Percentiles rank a stretch among this genome's conserved stretches.
phyloP scores from a whole-genome alignment of 2,797 vertebrate species.

The Octomys mimax region DNA sequence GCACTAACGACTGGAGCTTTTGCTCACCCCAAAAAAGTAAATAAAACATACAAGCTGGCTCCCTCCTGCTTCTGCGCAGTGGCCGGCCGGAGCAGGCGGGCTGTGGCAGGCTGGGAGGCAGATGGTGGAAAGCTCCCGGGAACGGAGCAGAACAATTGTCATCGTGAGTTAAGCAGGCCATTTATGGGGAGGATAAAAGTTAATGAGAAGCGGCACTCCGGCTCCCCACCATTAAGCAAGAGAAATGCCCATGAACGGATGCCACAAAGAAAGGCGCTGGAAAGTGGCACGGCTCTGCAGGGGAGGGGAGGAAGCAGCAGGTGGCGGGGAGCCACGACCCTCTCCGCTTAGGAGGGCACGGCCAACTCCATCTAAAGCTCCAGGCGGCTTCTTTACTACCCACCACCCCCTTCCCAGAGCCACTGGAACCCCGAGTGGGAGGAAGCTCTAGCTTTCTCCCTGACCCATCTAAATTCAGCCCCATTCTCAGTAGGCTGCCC shows the following conservation, averaged over 20 bases:
- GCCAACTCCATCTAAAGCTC: slow-evolving; percentile 35
- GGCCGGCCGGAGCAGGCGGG: background rate
- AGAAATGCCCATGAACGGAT: background rate
- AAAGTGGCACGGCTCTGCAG: background rate
- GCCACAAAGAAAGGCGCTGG: background rate
- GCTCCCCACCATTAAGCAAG: slow-evolving; percentile 64
- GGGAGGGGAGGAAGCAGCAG: accelerated
- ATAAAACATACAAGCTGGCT: background rate
- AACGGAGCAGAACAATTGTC: background rate
- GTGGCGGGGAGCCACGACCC: background rate
- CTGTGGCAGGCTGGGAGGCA: background rate
- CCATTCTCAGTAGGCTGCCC: slow-evolving; percentile 49
- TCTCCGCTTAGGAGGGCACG: slow-evolving; percentile 47
- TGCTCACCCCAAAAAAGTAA: background rate
- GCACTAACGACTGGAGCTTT: background rate
- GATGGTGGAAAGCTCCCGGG: background rate
- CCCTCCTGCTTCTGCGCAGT: background rate
- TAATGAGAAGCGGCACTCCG: slow-evolving; percentile 60
- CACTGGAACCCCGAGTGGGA: background rate
- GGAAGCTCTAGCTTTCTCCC: slow-evolving; percentile 2
- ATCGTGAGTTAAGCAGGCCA: slow-evolving; percentile 37
- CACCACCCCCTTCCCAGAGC: background rate
- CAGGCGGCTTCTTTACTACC: background rate
- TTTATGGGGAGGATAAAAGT: slow-evolving; percentile 74
- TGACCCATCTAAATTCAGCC: slow-evolving; percentile 72